Base-by-base conservation (phyloP, 2,113 vertebrate genomes). In the Sterna hirundo region DNA sequence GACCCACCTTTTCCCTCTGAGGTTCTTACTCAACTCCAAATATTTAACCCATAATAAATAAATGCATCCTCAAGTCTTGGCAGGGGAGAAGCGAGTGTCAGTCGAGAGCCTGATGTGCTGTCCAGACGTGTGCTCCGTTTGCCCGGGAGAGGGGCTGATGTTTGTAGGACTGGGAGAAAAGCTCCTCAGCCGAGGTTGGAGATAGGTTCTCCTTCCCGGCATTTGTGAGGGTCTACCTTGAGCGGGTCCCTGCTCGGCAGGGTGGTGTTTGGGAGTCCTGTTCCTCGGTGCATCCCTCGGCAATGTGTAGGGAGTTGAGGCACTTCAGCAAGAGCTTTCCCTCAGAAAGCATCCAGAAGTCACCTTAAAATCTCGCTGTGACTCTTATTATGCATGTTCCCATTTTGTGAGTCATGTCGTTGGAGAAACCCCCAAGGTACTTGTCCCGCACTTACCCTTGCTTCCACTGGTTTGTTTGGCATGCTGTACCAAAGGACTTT, bases 21-120 rank as follows among this genome's bases (percentile, higher is more conserved):
- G 92, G 88, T 89, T 94, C 93, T 92, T 89, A 72, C 82, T 94
- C 81, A 94, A 58, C 86, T 84, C 44, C 65, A 89, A 47, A 80
- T 94, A 87, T 91, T 94, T 95, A 88, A 92, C 86, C 94, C 81
- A 69, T 95, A 91, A 93, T 91, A 93, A 96, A 92, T 86, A 94
- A 90, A 83, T 0, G 21, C 46, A 54, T 86, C 90, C 81, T 95
- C 40, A 47, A 76, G 62, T 70, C 87, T 93, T 91, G 84, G 78
- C 89, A 89, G 82, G 42, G 89, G 34, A 90, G 70, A 61, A 69
- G 18, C 18, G 21, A 89, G 62, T 58, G 79, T 88, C 88, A 80
- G 66, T 91, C 62, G 40, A 70, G 86, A 86, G 71, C 8, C 68
- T 38, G 76, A 77, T 83, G 80, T 70, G 93, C 38, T 93, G 88